A percentile compares a stretch with the other conserved stretches of the same genome.
Conservation (phyloP, 2,888 invertebrate species). For the Caenorhabditis macrosperma region DNA sequence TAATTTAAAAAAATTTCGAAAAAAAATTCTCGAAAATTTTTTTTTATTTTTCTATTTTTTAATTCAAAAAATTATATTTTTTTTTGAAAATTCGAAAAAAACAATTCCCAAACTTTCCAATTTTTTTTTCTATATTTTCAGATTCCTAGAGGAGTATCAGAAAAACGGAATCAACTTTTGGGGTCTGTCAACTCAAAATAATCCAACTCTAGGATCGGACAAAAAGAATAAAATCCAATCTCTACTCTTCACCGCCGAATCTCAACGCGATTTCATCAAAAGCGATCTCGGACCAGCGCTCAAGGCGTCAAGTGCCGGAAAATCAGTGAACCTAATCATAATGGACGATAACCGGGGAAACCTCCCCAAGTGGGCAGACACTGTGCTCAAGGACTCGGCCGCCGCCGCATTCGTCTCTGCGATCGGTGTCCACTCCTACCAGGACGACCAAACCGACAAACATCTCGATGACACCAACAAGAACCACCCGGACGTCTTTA, state of each 20-base stretch:
- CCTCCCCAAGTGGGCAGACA: constrained; percentile 84
- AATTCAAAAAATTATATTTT: no score
- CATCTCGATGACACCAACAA: constrained; percentile 42
- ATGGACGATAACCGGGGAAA: constrained; percentile 84
- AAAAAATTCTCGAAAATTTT: no score
- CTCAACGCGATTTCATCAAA: constrained; percentile 84
- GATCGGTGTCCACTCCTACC: constrained; percentile 54
- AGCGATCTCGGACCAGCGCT: constrained; percentile 88
- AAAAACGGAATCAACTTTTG: constrained; percentile 85
- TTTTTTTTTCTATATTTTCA: constrained; percentile 77
- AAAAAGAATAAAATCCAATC: constrained; percentile 84
- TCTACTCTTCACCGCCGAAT: constrained; percentile 83
- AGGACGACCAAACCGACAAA: constrained; percentile 38
- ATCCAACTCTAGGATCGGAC: constrained; percentile 84
- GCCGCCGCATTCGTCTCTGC: constrained; percentile 40
- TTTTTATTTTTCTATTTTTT: no score
- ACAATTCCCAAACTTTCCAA: not conserved
- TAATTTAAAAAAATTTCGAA: no score
- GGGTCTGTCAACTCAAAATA: constrained; percentile 91
- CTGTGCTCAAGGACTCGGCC: constrained; percentile 78
- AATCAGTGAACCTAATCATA: constrained; percentile 85
- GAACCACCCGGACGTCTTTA: constrained; percentile 52
- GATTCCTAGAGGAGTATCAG: constrained; percentile 88
- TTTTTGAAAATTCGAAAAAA: not conserved
- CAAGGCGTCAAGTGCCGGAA: constrained; percentile 83